Evolutionary conservation across 1,140 invertebrate genomes (phyloP).

Genomic region (Sinonovacula constricta): DNA sequence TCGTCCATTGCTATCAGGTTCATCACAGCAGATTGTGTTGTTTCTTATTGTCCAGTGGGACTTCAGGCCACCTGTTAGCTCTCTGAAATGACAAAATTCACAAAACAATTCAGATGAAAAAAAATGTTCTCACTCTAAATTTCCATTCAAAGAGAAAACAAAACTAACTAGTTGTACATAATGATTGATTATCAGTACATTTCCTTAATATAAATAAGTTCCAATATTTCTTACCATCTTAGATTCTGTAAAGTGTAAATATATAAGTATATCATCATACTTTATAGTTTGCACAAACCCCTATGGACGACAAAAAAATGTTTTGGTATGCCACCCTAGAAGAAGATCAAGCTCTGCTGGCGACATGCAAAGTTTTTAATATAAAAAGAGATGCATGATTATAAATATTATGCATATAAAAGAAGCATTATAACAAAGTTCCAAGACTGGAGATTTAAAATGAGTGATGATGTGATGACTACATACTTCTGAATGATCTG

Average conservation of each 20-base stretch:
- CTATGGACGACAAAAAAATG: no score
- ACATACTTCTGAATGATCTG: slow-evolving; percentile 20
- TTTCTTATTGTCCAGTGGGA: slow-evolving; percentile 30
- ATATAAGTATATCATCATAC: no score
- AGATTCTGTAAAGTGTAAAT: background rate
- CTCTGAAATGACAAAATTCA: slow-evolving; percentile 21
- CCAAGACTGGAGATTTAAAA: background rate
- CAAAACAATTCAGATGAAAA: background rate
- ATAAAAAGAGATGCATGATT: background rate
- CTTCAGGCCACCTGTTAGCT: slow-evolving; percentile 27
- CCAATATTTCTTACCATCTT: background rate
- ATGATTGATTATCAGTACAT: background rate
- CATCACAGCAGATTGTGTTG: slow-evolving; percentile 23
- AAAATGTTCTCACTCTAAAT: no score
- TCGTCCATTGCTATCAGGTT: slow-evolving; percentile 23
- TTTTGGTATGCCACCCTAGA: background rate
- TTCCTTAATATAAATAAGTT: background rate
- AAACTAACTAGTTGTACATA: background rate
- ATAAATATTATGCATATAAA: background rate
- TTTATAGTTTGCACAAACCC: no score
- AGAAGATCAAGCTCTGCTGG: background rate
- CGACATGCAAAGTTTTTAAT: no score
- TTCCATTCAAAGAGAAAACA: no score
- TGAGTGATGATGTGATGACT: background rate
- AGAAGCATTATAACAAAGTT: no score